Evolutionary conservation across 2,888 invertebrate genomes (phyloP).

Genomic region (Ophonus ardosiacus): DNA sequence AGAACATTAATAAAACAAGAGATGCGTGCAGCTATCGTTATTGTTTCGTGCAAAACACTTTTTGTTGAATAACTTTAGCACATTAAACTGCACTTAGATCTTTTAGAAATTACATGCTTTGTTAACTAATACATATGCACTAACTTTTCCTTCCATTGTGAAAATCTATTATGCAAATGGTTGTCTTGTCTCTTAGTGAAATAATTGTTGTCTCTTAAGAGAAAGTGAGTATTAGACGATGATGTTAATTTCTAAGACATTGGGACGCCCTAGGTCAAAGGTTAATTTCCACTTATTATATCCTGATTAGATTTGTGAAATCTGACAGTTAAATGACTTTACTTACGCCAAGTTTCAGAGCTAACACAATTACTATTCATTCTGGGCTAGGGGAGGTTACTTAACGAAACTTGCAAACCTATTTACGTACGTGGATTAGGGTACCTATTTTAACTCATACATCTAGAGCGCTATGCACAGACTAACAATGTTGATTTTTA

Average conservation of each 20-base stretch:
- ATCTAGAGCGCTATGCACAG: no score
- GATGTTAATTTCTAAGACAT: constrained; percentile 24
- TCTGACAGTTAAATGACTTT: constrained; percentile 52
- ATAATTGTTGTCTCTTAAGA: neutral
- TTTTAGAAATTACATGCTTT: no score
- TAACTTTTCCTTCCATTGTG: no score
- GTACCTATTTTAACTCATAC: neutral
- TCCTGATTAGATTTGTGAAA: constrained; percentile 54
- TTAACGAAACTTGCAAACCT: constrained; percentile 32
- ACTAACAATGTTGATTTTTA: no score
- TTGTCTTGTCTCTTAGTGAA: neutral
- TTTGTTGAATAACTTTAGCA: no score
- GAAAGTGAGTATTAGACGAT: neutral
- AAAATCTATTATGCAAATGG: neutral
- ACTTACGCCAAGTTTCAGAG: constrained; percentile 22
- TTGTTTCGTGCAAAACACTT: no score
- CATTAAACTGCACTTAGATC: no score
- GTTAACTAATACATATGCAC: no score
- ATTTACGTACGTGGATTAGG: neutral
- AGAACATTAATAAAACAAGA: no score
- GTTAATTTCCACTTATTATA: constrained; percentile 56
- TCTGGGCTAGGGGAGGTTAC: neutral
- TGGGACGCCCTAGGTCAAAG: constrained; percentile 37
- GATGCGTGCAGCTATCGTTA: no score
- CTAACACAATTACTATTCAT: constrained; percentile 37